phyloP scores from a whole-genome alignment of 2,113 vertebrate genomes.

The Microtus montanus region DNA sequence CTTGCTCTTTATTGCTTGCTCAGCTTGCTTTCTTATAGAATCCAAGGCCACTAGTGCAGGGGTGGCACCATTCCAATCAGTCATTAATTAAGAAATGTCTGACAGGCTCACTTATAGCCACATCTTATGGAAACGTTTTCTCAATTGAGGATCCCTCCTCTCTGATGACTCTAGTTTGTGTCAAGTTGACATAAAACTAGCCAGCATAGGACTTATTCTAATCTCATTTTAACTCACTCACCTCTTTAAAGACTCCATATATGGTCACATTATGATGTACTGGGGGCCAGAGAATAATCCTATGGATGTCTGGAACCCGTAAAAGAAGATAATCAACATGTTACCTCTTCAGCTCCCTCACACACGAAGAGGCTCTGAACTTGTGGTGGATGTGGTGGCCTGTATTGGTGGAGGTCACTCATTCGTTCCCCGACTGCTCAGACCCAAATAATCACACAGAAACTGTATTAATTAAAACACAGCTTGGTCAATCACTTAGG shows the following conservation, averaged over 20 bases:
- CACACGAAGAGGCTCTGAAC: background rate
- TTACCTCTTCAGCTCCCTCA: background rate
- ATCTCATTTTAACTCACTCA: background rate
- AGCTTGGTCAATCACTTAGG: too few relatives aligned
- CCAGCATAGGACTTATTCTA: background rate
- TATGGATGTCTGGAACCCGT: background rate
- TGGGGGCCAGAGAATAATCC: background rate
- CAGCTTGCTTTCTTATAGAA: background rate
- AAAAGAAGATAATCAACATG: background rate
- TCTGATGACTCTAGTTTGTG: background rate
- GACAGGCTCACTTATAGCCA: background rate
- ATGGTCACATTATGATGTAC: background rate
- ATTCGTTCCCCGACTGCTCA: rapidly evolving
- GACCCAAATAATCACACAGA: too few relatives aligned
- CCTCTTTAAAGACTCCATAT: background rate
- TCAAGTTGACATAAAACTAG: background rate
- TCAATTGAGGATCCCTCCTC: background rate
- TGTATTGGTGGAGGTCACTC: too few relatives aligned
- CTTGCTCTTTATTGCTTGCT: background rate
- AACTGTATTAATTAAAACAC: too few relatives aligned
- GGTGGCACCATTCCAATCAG: background rate
- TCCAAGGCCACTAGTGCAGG: background rate
- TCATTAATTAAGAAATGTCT: background rate
- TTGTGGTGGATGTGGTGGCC: background rate
- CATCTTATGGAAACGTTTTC: background rate